Percentiles rank a stretch among this genome's conserved stretches.
Evolutionary conservation across 2,888 invertebrate species (phyloP).

Genomic region (Hipparchia sbordonii): DNA sequence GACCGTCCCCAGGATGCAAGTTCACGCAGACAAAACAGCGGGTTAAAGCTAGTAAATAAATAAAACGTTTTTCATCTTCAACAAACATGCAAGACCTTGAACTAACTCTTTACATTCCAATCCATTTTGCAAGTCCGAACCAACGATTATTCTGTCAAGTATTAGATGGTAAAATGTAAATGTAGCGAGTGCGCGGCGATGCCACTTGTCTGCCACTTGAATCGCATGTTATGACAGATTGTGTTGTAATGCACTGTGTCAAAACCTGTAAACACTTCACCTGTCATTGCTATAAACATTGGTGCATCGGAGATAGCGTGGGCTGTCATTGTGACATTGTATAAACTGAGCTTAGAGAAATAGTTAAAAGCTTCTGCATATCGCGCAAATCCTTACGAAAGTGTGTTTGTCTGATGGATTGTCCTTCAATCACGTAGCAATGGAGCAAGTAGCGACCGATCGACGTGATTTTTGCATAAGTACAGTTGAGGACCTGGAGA

Average conservation of each 20-base stretch:
- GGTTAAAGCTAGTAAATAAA: neutral
- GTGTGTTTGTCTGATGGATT: too few relatives aligned
- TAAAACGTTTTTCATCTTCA: neutral
- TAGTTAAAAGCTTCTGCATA: neutral
- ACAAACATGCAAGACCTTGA: neutral
- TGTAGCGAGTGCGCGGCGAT: neutral
- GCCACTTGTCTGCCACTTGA: slow-evolving; percentile 7
- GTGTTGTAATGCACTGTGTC: slow-evolving; percentile 5
- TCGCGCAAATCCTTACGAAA: too few relatives aligned
- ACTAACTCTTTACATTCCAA: slow-evolving; percentile 11
- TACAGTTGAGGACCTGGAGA: too few relatives aligned
- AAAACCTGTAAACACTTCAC: neutral
- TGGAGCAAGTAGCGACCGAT: too few relatives aligned
- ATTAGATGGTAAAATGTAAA: slow-evolving; percentile 4
- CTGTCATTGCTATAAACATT: neutral
- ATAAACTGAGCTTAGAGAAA: neutral
- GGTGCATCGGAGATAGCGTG: neutral
- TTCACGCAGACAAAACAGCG: too few relatives aligned
- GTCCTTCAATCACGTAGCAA: too few relatives aligned
- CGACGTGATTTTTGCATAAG: too few relatives aligned
- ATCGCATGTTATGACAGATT: slow-evolving; percentile 5
- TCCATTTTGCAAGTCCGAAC: slow-evolving; percentile 8
- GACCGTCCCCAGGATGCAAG: too few relatives aligned
- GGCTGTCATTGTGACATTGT: slow-evolving; percentile 6
- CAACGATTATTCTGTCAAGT: slow-evolving; percentile 13